These are phyloP conservation scores for Ametastegia equiseti DNA, from an alignment of 2,888 invertebrate genomes.

Conservation along the genomic window DNA sequence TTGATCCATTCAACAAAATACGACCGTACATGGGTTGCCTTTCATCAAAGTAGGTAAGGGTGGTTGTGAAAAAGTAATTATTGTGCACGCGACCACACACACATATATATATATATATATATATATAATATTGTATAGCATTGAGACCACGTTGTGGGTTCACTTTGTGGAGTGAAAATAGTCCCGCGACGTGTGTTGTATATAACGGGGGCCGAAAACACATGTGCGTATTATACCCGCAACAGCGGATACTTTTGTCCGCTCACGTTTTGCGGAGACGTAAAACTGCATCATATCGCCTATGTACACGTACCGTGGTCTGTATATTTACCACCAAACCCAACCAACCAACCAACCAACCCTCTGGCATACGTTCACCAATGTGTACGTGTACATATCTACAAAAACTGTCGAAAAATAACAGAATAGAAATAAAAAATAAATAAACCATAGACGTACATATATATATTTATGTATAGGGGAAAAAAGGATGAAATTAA, in stretches of 20 bases:
- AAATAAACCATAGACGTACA: not conserved
- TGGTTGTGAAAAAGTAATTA: slow-evolving; percentile 65
- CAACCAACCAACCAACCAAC: not conserved
- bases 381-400: not conserved
- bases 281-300: slow-evolving; percentile 39
- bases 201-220: too few relatives aligned
- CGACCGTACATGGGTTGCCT: not conserved
- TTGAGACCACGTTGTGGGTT: too few relatives aligned
- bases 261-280: not conserved
- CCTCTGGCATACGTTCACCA: not conserved
- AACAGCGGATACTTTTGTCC: not conserved
- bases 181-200: too few relatives aligned
- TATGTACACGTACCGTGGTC: not conserved
- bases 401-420: slow-evolving; percentile 26
- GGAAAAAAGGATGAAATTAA: not conserved
- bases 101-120: not conserved
- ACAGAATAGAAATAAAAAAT: not conserved
- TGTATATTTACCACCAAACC: slow-evolving; percentile 15
- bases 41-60: slow-evolving; percentile 25
- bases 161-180: too few relatives aligned
- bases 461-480: not conserved
- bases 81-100: slow-evolving; percentile 61
- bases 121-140: too few relatives aligned
- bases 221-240: not conserved
- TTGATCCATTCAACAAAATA: too few relatives aligned